Percentiles rank a stretch among this genome's conserved stretches.
Evolutionary conservation across 2,888 invertebrate species (phyloP).

Genomic region (Ephialtes manifestator): DNA sequence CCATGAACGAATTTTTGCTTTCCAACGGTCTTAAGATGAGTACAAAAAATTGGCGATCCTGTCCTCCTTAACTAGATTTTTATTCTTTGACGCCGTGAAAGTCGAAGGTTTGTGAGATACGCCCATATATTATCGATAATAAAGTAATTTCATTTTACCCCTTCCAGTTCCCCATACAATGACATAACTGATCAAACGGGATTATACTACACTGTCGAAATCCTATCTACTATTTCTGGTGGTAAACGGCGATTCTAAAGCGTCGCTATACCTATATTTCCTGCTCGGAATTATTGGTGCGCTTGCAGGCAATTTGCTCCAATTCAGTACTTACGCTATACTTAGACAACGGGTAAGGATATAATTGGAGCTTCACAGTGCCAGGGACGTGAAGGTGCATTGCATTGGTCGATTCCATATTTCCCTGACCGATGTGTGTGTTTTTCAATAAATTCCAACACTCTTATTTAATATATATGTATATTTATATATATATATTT

Average conservation of each 20-base stretch:
- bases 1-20: too few relatives aligned
- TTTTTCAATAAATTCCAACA: constrained; percentile 17
- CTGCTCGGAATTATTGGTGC: constrained; percentile 7
- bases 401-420: neutral
- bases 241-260: neutral
- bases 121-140: neutral
- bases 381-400: neutral
- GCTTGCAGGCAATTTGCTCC: constrained; percentile 9
- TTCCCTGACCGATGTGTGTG: neutral
- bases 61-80: too few relatives aligned
- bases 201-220: too few relatives aligned
- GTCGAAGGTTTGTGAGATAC: too few relatives aligned
- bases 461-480: too few relatives aligned
- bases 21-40: too few relatives aligned
- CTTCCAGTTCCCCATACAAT: too few relatives aligned
- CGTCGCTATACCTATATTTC: neutral
- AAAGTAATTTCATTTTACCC: too few relatives aligned
- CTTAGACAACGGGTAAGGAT: constrained; percentile 8
- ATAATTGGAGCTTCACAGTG: constrained; percentile 4
- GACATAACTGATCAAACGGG: too few relatives aligned
- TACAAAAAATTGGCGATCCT: too few relatives aligned
- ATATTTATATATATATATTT: constrained; percentile 78
- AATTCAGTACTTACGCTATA: constrained; percentile 10
- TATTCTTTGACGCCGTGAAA: too few relatives aligned
- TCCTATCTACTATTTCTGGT: neutral